phyloP scores from a whole-genome alignment of 1,140 invertebrate genomes.

The Drosophila bocqueti region DNA sequence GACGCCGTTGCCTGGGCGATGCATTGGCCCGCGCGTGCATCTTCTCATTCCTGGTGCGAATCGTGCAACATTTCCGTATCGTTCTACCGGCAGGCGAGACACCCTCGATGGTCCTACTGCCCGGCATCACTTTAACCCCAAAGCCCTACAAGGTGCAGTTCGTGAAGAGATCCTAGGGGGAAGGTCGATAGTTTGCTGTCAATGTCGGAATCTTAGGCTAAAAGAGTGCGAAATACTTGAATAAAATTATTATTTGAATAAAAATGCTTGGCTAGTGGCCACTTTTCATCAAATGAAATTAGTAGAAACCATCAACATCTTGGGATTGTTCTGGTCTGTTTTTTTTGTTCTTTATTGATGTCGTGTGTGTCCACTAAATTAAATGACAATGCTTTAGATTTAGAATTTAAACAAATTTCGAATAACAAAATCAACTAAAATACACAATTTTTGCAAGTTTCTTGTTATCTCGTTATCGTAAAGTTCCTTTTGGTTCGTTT shows the following conservation, averaged over 20 bases:
- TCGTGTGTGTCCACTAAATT: slow-evolving; percentile 46
- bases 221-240: not conserved
- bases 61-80: slow-evolving; percentile 88
- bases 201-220: not conserved
- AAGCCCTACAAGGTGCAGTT: slow-evolving; percentile 84
- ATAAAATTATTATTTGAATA: not conserved
- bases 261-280: not conserved
- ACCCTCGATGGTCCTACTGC: slow-evolving; percentile 66
- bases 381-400: slow-evolving; percentile 36
- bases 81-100: slow-evolving; percentile 58
- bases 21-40: slow-evolving; percentile 89
- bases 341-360: slow-evolving; percentile 54
- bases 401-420: slow-evolving; percentile 42
- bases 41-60: slow-evolving; percentile 90
- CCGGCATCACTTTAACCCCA: slow-evolving; percentile 82
- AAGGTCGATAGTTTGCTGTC: not conserved
- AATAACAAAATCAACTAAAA: slow-evolving; percentile 64
- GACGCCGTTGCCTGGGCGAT: slow-evolving; percentile 91
- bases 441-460: slow-evolving; percentile 43
- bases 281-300: not conserved
- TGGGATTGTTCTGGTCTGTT: slow-evolving; percentile 34
- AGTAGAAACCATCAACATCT: not conserved
- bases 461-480: slow-evolving; percentile 40
- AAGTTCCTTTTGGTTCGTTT: slow-evolving; percentile 19
- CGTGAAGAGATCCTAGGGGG: slow-evolving; percentile 39